Evolutionary conservation across 2,888 invertebrate genomes (phyloP), one percentile per base, ranked within the genome.

Genomic region (Dichetophora obliterata): DNA sequence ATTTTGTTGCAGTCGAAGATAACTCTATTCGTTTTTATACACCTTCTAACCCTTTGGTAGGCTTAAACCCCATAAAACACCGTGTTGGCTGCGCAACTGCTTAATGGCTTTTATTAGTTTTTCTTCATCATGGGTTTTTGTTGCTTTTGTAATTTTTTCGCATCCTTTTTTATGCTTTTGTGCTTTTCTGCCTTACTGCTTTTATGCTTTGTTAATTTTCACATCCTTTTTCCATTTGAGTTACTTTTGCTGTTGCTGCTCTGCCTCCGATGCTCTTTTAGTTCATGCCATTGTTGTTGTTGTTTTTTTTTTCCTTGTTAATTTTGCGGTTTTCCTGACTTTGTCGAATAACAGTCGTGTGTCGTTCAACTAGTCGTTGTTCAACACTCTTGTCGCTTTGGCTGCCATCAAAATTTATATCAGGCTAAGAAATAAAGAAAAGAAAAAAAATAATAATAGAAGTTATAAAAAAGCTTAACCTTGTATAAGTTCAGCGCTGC

Each of bases 311-410:
- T 70, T 43, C 78, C 76, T 48, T 70, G n/a, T 34, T 71, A 14
- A 57, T 76, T 75, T 43, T 48, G 31, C 50, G 57, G 31, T 78
- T 74, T 76, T 78, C 61, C 61, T 75, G 75, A 54, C 77, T 77
- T 54, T 22, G 76, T 78, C 54, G 57, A 70, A 61, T 75, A 75
- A 22, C 75, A 73, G 54, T 69, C 63, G 70, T 27, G 31, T 75
- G 75, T 34, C 76, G 65, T 76, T 77, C 63, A 77, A 65, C 34
- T 48, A 74, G 81, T 81, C 75, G 71, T 68, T 76, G 63, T 78
- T 79, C 79, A 79, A 73, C 79, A 75, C 77, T 81, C 81, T 69
- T 57, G 76, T 75, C 65, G 77, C 71, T 63, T 71, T 69, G 74
- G 52, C 74, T 76, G 61, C 19, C 14, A 9, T 34, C 34, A 22